Evolutionary conservation across 2,888 invertebrate genomes (phyloP), one percentile per base, ranked within the genome.

Genomic region (Lasiommata megera): DNA sequence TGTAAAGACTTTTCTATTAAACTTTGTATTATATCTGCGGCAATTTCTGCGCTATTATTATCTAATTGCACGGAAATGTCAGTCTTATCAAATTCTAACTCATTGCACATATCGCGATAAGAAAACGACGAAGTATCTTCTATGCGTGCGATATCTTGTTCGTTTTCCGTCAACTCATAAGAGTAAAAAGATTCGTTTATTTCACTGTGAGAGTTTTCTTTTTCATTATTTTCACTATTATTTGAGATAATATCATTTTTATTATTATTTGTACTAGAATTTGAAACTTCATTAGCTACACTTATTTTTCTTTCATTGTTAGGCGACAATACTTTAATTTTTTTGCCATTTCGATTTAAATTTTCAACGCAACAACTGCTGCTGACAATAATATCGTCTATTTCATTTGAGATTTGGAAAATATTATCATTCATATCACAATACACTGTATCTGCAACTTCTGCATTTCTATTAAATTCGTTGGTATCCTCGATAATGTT

Each of bases 1-100:
- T 60, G 60, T 41, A 53, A 37, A 1, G 70, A 63, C 28, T 56
- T 63, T 16, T 67, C 65, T 14, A 67, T 37, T 28, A 62, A 47
- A 52, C 60, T 44, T 12, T 44, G 44, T 9, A 61, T 40, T 7
- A 64, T 38, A 44, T 60, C 61, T 12, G 53, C 37, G 5, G 62
- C 62, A 8, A 61, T 46, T 50, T 63, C 61, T 11, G 48, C 36
- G 18, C 54, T 57, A 8, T 54, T 34, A 12, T 47, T 11, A 8
- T 36, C 28, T 11, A 43, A 46, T 14, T 54, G 37, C n/a, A 31
- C 12, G 1, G 37, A 37, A 8, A 6, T 9, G 1, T 53, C 18
- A 1, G 44, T 31, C 17, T 53, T 38, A 14, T 47, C 46, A 1
- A 38, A 3, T 9, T 56, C 51, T 17, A 38, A 29, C 11, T 53